Base-by-base conservation (phyloP, 2,797 vertebrate genomes). In the Danio kyathit region DNA sequence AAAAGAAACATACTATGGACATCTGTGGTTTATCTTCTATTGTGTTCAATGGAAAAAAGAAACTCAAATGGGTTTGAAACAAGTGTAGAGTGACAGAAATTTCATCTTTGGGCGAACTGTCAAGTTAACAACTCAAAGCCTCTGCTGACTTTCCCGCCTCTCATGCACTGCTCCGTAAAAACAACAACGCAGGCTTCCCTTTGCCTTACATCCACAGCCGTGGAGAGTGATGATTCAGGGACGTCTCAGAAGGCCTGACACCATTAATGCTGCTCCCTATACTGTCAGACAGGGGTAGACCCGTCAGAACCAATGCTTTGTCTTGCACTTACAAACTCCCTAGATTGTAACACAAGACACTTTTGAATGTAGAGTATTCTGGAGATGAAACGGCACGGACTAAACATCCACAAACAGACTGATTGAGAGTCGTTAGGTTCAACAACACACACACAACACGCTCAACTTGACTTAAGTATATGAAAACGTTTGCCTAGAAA, bases 271-370 rank as follows among this genome's bases (percentile, higher is more conserved):
- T 85, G 66, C 86, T 85, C 84, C 70, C 60, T 59, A 29, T 29
- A 74, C 78, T 78, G 83, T 65, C 84, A 61, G 85, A 81, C 66
- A 66, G 17, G 60, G 82, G 86, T 74, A 76, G 44, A 56, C 82
- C 74, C 76, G 21, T 41, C 84, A 56, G 80, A 88, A 90, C 87
- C 83, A 85, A 88, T 83, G 90, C 91, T 89, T 84, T 84, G 91
- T 94, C 91, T 92, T 91, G 91, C 93, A 93, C 92, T 92, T 94
- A 90, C 92, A 92, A 94, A 91, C 91, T 89, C 86, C 89, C 90
- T 92, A 92, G 95, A 97, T 96, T 97, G 96, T 97, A 96, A 95
- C 93, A 95, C 95, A 94, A 95, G 96, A 97, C 95, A 94, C 91
- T 90, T 93, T 92, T 98, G 97, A 99, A 99, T 99, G 97, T 99